These are phyloP conservation scores for Caranx melampygus DNA, from an alignment of 2,113 vertebrate species.

Conservation along the genomic window DNA sequence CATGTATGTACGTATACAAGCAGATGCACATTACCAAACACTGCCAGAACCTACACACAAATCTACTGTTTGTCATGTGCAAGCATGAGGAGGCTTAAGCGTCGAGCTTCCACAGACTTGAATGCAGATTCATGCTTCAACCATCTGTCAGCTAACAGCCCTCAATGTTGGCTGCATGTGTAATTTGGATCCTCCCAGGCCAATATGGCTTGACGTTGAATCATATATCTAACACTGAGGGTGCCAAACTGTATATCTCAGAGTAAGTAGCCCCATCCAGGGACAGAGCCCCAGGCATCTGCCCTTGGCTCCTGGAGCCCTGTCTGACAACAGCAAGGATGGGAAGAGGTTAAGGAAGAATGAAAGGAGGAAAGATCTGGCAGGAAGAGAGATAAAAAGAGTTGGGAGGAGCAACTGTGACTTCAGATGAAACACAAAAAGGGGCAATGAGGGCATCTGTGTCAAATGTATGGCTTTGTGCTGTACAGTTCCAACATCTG, in stretches of 20 bases:
- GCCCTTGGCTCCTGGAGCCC: conserved; percentile 31
- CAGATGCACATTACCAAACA: conserved; percentile 23
- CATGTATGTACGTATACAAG: not conserved
- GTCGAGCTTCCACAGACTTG: conserved; percentile 51
- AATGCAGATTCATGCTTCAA: conserved; percentile 64
- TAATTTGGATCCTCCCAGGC: conserved; percentile 49
- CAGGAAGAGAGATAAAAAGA: not conserved
- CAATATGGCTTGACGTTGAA: conserved; percentile 35
- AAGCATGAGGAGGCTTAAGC: conserved; percentile 47
- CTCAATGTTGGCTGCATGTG: conserved; percentile 55
- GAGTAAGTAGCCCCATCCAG: conserved; percentile 27
- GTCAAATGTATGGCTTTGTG: not conserved
- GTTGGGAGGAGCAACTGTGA: not conserved
- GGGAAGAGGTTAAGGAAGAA: conserved; percentile 36
- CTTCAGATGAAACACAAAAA: conserved; percentile 21
- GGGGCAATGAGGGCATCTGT: conserved; percentile 10
- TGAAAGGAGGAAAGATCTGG: conserved; percentile 8
- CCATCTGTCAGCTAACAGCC: conserved; percentile 72
- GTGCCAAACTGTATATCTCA: conserved; percentile 55
- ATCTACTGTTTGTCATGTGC: conserved; percentile 56
- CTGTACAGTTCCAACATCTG: not conserved
- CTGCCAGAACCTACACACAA: not conserved
- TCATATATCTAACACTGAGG: conserved; percentile 41
- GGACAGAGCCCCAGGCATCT: conserved; percentile 38
- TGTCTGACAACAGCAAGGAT: conserved; percentile 48